Conservation (phyloP, 2,113 vertebrate species). For the Jacana jacana region DNA sequence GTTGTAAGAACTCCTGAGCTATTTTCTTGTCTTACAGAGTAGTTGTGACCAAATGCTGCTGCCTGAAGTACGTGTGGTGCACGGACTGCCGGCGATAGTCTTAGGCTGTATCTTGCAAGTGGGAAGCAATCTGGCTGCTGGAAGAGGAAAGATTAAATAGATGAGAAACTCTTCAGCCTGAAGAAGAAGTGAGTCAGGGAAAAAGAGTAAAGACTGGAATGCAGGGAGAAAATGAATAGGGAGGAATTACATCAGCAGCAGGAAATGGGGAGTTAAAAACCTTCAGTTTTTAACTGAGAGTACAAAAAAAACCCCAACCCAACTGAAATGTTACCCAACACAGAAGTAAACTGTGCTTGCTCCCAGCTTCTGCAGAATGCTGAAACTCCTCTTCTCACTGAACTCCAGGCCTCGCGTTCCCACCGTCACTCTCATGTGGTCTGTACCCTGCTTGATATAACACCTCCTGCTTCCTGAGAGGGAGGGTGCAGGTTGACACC, state of each 20-base stretch:
- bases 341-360: background rate
- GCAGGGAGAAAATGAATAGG: background rate
- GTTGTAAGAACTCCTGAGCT: background rate
- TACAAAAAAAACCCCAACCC: background rate
- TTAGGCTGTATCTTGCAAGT: background rate
- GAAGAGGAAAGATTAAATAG: background rate
- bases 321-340: background rate
- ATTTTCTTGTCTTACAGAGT: background rate
- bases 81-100: background rate
- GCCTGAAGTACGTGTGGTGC: background rate
- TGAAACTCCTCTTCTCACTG: background rate
- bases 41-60: background rate
- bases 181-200: background rate
- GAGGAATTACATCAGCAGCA: background rate
- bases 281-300: no score
- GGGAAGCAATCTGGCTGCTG: background rate
- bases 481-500: accelerated
- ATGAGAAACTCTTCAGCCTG: background rate
- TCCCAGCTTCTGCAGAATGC: background rate
- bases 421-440: background rate
- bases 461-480: background rate
- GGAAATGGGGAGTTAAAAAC: background rate
- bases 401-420: background rate
- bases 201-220: background rate
- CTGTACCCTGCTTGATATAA: background rate